phyloP scores from a whole-genome alignment of 2,113 vertebrate species.

The Esox niger region DNA sequence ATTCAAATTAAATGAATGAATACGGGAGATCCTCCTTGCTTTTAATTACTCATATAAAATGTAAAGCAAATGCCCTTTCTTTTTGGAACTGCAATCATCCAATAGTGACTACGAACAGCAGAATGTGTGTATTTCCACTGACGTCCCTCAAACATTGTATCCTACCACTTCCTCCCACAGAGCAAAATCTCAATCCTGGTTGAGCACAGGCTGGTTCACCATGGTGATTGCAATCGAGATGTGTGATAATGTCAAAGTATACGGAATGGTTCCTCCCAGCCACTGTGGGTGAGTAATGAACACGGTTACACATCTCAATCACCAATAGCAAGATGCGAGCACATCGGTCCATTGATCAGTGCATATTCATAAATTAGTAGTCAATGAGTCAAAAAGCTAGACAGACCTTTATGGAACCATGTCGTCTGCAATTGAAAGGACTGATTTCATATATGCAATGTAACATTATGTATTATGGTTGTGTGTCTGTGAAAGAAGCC shows the following conservation, averaged over 20 bases:
- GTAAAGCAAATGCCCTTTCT: not conserved
- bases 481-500: not conserved
- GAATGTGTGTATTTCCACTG: too few relatives aligned
- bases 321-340: not conserved
- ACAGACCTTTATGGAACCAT: not conserved
- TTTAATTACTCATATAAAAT: too few relatives aligned
- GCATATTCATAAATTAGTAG: not conserved
- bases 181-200: slow-evolving; percentile 90
- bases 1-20: too few relatives aligned
- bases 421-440: not conserved
- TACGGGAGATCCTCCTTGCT: too few relatives aligned
- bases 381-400: not conserved
- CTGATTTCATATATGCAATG: not conserved
- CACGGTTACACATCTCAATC: not conserved
- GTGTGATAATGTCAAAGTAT: slow-evolving; percentile 91
- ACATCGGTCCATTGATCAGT: not conserved
- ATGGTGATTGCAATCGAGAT: slow-evolving; percentile 94
- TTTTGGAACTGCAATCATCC: too few relatives aligned
- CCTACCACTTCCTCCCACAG: slow-evolving; percentile 56
- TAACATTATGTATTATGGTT: not conserved
- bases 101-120: too few relatives aligned
- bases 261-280: slow-evolving; percentile 92
- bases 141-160: too few relatives aligned
- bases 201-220: slow-evolving; percentile 99
- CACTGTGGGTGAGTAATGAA: slow-evolving; percentile 82